Base-by-base conservation (phyloP, 2,888 invertebrate species). In the Drosophila pseudotakahashii region DNA sequence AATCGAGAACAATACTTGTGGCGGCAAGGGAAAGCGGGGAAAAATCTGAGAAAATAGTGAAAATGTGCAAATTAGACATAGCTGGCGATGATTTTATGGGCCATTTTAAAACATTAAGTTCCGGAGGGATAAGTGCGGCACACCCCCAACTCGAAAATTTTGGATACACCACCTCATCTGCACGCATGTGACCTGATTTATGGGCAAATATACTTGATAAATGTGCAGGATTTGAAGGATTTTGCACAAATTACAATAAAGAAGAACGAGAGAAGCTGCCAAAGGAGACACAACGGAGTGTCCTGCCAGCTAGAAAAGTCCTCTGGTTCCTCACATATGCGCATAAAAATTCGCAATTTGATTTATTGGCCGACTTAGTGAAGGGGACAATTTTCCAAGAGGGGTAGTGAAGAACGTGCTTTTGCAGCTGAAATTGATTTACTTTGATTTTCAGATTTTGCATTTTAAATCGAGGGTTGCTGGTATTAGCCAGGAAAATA, bases 401-500 rank as follows among this genome's bases (percentile, higher is more conserved):
- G 50, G 63, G 45, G 34, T 42, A 23, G 53, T 66, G 81, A 79
- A 89, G 81, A 79, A 89, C 89, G 89, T 89, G 89, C 81, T 42
- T 79, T 82, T 48, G 70, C 82, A 67, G 75, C 67, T 70, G 79
- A 89, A 90, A 90, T 90, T 90, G 90, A 90, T 90, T 90, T 86
- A 88, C 87, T 90, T 89, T 83, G 89, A 90, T 90, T 90, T 90
- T 89, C 83, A 79, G 88, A 89, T 89, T 90, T 90, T 89, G 81
- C 85, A 90, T 81, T 81, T 81, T 89, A 85, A 85, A 85, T 71
- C 68, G 77, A 74, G 82, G 87, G 84, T 77, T 74, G 87, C 62
- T 67, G 60, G 73, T 75, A 69, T 81, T 78, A 71, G 77, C 54
- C 51, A 34, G 36, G 36, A 10, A 34, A 7, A 13, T 3, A 26